Evolutionary conservation across 2,797 vertebrate species (phyloP).

Genomic region (Labroides dimidiatus): DNA sequence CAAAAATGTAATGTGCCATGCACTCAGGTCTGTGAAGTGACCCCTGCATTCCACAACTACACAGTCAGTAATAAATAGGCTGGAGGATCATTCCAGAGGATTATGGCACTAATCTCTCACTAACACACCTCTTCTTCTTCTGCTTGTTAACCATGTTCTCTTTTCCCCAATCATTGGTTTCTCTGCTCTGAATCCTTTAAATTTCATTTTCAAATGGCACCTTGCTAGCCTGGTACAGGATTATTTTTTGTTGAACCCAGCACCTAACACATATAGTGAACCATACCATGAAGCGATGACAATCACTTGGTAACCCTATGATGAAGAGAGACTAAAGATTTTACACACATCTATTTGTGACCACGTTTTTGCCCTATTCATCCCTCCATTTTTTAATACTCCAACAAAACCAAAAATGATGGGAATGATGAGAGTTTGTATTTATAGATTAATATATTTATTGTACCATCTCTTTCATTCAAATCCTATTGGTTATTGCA

Average conservation of each 20-base stretch:
- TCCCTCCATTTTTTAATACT: background rate
- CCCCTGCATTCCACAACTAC: constrained; percentile 45
- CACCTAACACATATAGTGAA: background rate
- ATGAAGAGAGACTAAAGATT: too few species aligned
- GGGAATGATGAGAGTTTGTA: background rate
- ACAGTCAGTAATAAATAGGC: constrained; percentile 55
- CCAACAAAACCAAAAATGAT: background rate
- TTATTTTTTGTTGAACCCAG: background rate
- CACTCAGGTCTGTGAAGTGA: constrained; percentile 3
- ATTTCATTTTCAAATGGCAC: background rate
- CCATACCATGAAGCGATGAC: too few species aligned
- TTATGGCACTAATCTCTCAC: constrained; percentile 70
- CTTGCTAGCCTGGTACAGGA: background rate
- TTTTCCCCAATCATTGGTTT: constrained; percentile 11
- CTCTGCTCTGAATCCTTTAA: background rate
- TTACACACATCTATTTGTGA: too few species aligned
- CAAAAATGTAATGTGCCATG: constrained; percentile 19
- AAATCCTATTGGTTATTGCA: constrained; percentile 6
- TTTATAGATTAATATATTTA: constrained; percentile 8
- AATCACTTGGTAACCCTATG: too few species aligned
- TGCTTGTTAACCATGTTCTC: constrained; percentile 28
- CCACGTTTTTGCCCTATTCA: background rate
- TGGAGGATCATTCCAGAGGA: constrained; percentile 60
- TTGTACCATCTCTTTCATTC: constrained; percentile 19
- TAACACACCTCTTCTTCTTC: constrained; percentile 51